Percentiles rank a stretch among this genome's conserved stretches.
These are phyloP conservation scores for Microtus richardsoni DNA, from an alignment of 2,113 vertebrate species.

Conservation along the genomic window DNA sequence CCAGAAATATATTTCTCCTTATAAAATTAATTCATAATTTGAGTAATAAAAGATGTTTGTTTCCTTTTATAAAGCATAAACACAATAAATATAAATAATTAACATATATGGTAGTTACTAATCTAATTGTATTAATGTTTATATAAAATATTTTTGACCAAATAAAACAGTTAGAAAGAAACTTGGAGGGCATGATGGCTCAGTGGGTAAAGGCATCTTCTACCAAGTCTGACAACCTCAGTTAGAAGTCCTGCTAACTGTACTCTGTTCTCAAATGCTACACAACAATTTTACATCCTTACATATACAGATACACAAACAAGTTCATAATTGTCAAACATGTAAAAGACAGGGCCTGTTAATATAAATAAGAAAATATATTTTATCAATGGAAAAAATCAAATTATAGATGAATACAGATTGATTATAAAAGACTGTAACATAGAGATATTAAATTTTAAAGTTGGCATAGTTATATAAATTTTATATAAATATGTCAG, in stretches of 20 bases:
- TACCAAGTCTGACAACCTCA: background rate
- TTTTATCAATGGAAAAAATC: background rate
- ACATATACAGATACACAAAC: background rate
- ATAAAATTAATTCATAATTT: background rate
- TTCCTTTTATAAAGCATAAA: background rate
- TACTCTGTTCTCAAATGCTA: background rate
- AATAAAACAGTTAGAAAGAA: background rate
- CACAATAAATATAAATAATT: background rate
- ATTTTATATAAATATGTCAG: background rate
- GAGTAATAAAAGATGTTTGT: background rate
- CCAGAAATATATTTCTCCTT: background rate
- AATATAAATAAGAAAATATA: background rate
- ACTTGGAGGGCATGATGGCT: background rate
- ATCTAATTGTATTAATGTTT: background rate
- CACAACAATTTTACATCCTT: background rate
- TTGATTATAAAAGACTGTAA: background rate
- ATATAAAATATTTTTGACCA: background rate
- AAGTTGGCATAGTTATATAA: background rate
- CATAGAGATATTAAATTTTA: background rate
- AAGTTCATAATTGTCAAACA: background rate
- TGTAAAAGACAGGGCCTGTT: background rate
- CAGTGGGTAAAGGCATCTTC: background rate
- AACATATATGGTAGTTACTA: background rate
- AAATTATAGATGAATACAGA: background rate
- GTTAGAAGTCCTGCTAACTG: too few relatives aligned